phyloP scores from a whole-genome alignment of 64 coral and sea anemone species.

The Hydrozoanthus tunicans region DNA sequence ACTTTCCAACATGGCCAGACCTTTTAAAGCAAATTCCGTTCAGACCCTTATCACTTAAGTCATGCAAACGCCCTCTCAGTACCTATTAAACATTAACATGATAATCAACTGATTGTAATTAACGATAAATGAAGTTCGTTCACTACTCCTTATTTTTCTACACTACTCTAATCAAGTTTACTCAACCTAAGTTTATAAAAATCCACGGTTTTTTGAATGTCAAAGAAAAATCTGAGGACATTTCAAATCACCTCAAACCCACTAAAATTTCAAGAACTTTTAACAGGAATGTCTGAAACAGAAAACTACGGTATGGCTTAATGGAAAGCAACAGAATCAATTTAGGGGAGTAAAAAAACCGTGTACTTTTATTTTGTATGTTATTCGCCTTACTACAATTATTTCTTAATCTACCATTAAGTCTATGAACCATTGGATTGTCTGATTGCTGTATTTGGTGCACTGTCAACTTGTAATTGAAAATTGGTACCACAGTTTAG shows the following conservation, averaged over 20 bases:
- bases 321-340: neutral
- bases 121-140: neutral
- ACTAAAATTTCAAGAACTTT: neutral
- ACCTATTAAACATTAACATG: slow-evolving; percentile 20
- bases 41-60: neutral
- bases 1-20: no score
- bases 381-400: neutral
- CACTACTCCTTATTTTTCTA: neutral
- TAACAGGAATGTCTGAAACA: neutral
- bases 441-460: neutral
- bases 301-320: neutral
- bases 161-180: slow-evolving; percentile 19
- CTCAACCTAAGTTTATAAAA: neutral
- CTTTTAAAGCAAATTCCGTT: neutral
- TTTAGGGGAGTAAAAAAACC: neutral
- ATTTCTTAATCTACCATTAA: neutral
- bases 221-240: neutral
- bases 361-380: slow-evolving; percentile 9
- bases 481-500: neutral
- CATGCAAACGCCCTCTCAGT: neutral
- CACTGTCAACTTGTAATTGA: neutral
- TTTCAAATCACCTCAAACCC: neutral
- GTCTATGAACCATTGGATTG: slow-evolving; percentile 9
- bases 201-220: slow-evolving; percentile 26
- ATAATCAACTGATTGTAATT: slow-evolving; percentile 19